Base-by-base conservation (phyloP, 2,888 invertebrate species). In the Meganola albula region DNA sequence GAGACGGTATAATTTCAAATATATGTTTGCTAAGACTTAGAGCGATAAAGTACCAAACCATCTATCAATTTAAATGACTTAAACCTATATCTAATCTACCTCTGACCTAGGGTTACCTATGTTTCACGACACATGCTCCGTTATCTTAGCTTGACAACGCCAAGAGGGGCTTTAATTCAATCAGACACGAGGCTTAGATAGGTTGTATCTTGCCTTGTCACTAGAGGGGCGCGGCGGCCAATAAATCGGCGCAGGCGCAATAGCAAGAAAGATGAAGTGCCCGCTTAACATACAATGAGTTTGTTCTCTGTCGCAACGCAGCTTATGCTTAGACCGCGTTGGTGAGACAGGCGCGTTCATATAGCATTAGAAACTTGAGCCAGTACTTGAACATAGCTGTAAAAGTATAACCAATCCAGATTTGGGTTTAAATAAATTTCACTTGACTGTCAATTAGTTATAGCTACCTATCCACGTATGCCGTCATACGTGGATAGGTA, bases 241-340 rank as follows among this genome's bases (percentile, higher is more conserved):
- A 83, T 84, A 84, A 84, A 84, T 84, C 74, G 75, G 60, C 70
- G 71, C 65, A 62, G 56, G 63, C 61, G 61, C 57, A 20, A 7
- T 20, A 58, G 66, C 71, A 74, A 71, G 76, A 77, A 74, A 80
- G 83, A 84, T 74, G 84, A 75, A 83, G 82, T 83, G 74, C 76
- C 64, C 80, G 76, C 71, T 85, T 85, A 77, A 80, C 84, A 85
- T 85, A 85, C 83, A 85, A 85, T 85, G 82, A 78, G 76, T 60
- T 63, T 65, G 66, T 57, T 60, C 56, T 65, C 62, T 77, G 72
- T 72, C 73, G 78, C 77, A 77, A 78, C 58, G 52, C 57, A 57
- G 52, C 62, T 62, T 63, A 57, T 60, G 67, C 71, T 65, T 63
- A 64, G 69, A 51, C 63, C 57, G 57, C 58, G 58, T 60, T 62